Percentiles rank a stretch among this genome's conserved stretches.
Evolutionary conservation across 2,113 vertebrate genomes (phyloP).

Genomic region (Phainopepla nitens): DNA sequence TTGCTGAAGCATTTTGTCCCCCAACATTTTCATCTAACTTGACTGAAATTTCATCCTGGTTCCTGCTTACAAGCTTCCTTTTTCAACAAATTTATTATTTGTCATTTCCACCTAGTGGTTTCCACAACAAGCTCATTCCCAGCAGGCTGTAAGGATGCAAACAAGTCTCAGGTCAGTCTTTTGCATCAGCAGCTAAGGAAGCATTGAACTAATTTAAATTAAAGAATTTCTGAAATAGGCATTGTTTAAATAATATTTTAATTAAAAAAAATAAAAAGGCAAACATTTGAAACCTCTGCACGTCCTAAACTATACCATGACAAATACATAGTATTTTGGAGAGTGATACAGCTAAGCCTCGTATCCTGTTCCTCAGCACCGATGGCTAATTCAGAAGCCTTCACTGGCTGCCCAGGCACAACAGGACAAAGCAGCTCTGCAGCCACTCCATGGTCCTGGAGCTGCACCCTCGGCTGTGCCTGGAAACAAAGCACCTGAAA

Average conservation of each 20-base stretch:
- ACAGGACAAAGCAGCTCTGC: not conserved
- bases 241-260: not conserved
- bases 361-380: not conserved
- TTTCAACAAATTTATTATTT: not conserved
- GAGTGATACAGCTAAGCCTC: not conserved
- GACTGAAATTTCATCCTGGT: slow-evolving; percentile 7
- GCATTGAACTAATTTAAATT: not conserved
- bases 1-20: not conserved
- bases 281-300: not conserved
- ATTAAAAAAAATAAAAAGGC: not conserved
- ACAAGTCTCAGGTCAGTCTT: not conserved
- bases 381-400: not conserved
- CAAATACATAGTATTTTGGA: not conserved
- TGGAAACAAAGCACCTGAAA: not conserved
- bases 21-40: not conserved
- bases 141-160: not conserved
- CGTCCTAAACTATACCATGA: not conserved
- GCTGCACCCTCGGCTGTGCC: not conserved
- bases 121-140: not conserved
- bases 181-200: not conserved
- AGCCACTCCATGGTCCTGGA: not conserved
- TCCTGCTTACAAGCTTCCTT: not conserved
- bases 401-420: not conserved
- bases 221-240: not conserved
- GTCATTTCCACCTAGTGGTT: not conserved